Base-by-base conservation (phyloP, 2,113 vertebrate genomes). In the Pundamilia nyererei region DNA sequence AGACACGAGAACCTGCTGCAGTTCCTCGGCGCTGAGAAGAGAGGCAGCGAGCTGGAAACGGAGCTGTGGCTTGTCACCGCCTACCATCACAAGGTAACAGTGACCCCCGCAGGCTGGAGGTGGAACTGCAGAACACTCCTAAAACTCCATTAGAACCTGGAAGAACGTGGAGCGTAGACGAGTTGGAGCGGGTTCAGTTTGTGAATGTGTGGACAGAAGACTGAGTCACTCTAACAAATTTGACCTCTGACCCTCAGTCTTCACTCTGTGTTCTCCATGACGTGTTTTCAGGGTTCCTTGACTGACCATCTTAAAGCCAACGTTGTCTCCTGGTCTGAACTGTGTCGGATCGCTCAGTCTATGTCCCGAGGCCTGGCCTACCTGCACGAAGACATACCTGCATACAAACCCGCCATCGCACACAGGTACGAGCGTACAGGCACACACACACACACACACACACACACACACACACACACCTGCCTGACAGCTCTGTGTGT, bases 291-390 rank as follows among this genome's bases (percentile, higher is more conserved):
- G 98, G 98, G 98, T 14, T 99, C 98, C 2, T 91, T 99, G 72
- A 97, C 97, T 2, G 98, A 99, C 91, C 98, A 98, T 86, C 97
- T 99, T 55, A 99, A 99, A 94, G 98, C 98, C 72, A 99, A 98
- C 24, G 96, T 98, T 87, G 96, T 99, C 35, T 98, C 98, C n/a
- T 99, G 98, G 98, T 97, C 97, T 45, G 98, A 99, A 86, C 93
- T 99, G 8, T 98, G 98, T 92, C 95, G 97, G 92, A 98, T 99
- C 2, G 96, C 98, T 42, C 98, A 98, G 92, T 98, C 97, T 1
- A 97, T 98, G 97, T 97, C 98, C 1, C 92, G 97, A 75, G 98
- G 98, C 75, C 92, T 99, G 89, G 97, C 98, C 9, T 98, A 98
- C 85, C 97, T 99, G 65, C 98, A 99, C 15, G 97, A 98, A 89